These are phyloP conservation scores for Denticeps clupeoides DNA, from an alignment of 2,797 vertebrate species.

Conservation along the genomic window DNA sequence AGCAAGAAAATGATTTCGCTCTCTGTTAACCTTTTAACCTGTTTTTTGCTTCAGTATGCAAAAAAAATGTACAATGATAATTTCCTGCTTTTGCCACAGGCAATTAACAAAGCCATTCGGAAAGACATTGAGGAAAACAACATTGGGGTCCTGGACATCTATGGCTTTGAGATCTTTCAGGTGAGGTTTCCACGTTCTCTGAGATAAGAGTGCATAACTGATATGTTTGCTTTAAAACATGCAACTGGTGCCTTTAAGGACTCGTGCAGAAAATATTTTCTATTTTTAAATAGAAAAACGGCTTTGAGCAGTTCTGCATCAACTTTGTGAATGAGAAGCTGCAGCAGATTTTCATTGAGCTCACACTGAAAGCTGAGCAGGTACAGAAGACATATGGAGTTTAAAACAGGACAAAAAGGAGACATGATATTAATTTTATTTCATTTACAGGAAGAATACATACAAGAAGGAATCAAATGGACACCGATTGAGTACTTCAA, in stretches of 20 bases:
- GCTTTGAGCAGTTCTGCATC: constrained; percentile 75
- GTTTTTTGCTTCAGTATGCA: no score
- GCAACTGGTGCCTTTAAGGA: neutral
- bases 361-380: constrained; percentile 74
- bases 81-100: constrained; percentile 33
- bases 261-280: neutral
- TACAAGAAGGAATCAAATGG: constrained; percentile 72
- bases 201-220: no score
- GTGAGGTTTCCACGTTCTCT: no score
- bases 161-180: constrained; percentile 79
- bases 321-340: constrained; percentile 79
- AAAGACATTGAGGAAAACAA: constrained; percentile 66
- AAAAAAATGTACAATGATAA: no score
- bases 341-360: constrained; percentile 75
- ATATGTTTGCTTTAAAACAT: no score
- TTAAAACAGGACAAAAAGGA: no score
- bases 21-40: no score
- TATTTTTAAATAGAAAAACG: constrained; percentile 47
- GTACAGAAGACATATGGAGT: no score
- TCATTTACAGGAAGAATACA: constrained; percentile 63
- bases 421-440: neutral
- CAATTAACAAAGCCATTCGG: constrained; percentile 68
- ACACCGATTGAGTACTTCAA: constrained; percentile 72
- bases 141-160: constrained; percentile 72
- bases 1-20: no score